These are phyloP conservation scores for Drosophila pectinifera DNA, from an alignment of 1,140 invertebrate genomes.

Conservation along the genomic window DNA sequence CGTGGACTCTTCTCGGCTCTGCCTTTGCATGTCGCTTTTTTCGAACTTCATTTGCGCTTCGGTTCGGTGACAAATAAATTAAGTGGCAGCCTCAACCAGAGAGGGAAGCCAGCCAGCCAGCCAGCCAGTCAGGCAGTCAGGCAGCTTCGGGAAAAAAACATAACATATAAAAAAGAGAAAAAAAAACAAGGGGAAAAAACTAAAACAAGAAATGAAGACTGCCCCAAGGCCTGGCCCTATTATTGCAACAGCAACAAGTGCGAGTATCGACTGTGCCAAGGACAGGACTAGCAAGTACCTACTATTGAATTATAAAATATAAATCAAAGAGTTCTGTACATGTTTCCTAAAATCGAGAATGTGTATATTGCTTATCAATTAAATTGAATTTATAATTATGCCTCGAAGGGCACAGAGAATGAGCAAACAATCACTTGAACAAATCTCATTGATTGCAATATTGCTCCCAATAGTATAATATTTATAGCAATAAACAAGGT, in stretches of 20 bases:
- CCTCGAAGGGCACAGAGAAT: too few species aligned
- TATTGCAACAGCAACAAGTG: conserved; percentile 43
- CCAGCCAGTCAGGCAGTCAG: too few species aligned
- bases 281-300: background rate
- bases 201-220: conserved; percentile 43
- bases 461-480: background rate
- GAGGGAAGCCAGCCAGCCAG: conserved; percentile 9
- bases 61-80: conserved; percentile 82
- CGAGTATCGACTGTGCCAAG: background rate
- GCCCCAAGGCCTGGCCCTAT: conserved; percentile 53
- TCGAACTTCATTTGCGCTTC: conserved; percentile 82
- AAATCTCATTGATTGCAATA: conserved; percentile 1
- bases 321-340: too few species aligned
- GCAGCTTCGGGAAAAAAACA: conserved; percentile 9
- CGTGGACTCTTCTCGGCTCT: conserved; percentile 41
- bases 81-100: conserved; percentile 63
- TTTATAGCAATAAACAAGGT: conserved; percentile 1
- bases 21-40: conserved; percentile 53
- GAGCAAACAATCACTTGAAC: background rate
- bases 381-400: background rate
- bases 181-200: conserved; percentile 7
- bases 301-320: background rate
- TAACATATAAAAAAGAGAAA: background rate
- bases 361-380: background rate
- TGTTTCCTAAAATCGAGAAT: too few species aligned